Percentiles rank a stretch among this genome's conserved stretches.
These are phyloP conservation scores for Daboia siamensis DNA, from an alignment of 2,113 vertebrate species.

Conservation along the genomic window DNA sequence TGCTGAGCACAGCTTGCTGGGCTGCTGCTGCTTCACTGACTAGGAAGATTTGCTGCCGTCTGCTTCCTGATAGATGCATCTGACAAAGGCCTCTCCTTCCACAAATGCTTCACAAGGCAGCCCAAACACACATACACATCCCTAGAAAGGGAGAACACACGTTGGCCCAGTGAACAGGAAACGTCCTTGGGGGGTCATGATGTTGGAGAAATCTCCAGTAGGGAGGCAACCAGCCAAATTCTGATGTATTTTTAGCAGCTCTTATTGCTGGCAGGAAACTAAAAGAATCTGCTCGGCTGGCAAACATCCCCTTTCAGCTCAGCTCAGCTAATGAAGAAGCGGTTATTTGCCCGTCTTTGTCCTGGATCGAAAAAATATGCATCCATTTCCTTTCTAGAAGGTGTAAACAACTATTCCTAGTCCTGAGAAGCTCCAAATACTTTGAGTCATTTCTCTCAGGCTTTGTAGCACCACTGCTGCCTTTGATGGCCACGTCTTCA, in stretches of 20 bases:
- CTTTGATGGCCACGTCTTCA: not conserved
- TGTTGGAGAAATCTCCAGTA: not conserved
- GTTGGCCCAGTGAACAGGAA: not conserved
- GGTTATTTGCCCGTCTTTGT: not conserved
- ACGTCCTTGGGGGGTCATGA: not conserved
- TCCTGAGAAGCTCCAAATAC: not conserved
- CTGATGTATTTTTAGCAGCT: not conserved
- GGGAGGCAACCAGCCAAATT: not conserved
- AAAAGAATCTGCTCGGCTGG: not conserved
- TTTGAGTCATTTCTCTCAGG: not conserved
- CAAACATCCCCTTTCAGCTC: not conserved
- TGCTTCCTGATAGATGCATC: not conserved
- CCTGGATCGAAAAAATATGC: not conserved
- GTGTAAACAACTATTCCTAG: not conserved
- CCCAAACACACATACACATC: not conserved
- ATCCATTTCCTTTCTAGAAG: not conserved
- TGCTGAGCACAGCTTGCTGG: not conserved
- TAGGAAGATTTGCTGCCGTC: not conserved
- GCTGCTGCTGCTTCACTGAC: not conserved
- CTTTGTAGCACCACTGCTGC: not conserved
- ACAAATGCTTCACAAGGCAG: not conserved
- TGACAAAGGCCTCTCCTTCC: not conserved
- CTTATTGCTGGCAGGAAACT: not conserved
- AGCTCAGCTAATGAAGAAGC: accelerated
- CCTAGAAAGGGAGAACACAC: too few species aligned